Evolutionary conservation across 2,113 vertebrate genomes (phyloP).

Genomic region (Notarius lentiginosus): DNA sequence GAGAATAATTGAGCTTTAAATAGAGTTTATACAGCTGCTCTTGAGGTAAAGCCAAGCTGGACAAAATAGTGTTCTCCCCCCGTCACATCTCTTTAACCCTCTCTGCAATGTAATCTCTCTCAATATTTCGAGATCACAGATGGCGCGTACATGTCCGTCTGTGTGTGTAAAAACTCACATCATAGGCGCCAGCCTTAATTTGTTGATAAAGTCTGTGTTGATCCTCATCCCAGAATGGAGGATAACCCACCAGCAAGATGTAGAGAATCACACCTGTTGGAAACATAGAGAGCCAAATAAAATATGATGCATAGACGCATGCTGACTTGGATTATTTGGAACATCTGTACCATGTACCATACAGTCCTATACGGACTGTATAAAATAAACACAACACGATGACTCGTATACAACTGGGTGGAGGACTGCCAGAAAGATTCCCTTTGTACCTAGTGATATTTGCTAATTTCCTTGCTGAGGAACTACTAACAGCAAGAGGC

Average conservation of each 20-base stretch:
- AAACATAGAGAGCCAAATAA: conserved; percentile 41
- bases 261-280: conserved; percentile 84
- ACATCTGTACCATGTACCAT: background rate
- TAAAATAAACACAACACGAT: background rate
- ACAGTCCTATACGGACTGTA: background rate
- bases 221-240: conserved; percentile 90
- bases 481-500: background rate
- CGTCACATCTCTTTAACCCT: background rate
- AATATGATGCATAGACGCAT: background rate
- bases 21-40: background rate
- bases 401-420: background rate
- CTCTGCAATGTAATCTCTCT: background rate
- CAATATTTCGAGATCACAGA: background rate
- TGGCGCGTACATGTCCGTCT: background rate
- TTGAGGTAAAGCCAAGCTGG: conserved; percentile 15
- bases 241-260: conserved; percentile 86
- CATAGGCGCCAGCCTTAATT: conserved; percentile 87
- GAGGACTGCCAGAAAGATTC: background rate
- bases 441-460: background rate
- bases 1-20: background rate
- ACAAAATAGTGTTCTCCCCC: background rate
- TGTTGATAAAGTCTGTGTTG: conserved; percentile 89
- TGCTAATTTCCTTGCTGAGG: background rate
- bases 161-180: conserved; percentile 69
- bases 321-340: background rate